Evolutionary conservation across 2,888 invertebrate species (phyloP).

Genomic region (Tenthredo distinguenda): DNA sequence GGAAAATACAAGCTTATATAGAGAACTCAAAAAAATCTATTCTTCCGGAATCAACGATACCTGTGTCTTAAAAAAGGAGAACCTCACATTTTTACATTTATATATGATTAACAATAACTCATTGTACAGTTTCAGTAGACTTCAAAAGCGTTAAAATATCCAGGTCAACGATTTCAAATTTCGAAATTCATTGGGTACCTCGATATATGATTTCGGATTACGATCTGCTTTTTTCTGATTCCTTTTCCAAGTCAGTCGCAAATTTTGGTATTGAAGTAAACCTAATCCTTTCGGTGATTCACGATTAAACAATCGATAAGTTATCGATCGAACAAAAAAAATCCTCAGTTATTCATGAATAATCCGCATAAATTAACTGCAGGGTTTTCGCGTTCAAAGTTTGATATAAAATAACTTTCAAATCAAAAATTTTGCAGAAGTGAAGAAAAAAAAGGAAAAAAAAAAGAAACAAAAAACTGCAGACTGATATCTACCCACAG

Average conservation of each 20-base stretch:
- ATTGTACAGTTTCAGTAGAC: neutral
- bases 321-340: too few relatives aligned
- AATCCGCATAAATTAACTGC: neutral
- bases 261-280: too few relatives aligned
- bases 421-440: neutral
- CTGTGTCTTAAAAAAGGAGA: neutral
- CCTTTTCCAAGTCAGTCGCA: neutral
- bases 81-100: neutral
- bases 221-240: neutral
- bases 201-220: too few relatives aligned
- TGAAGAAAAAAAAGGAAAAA: neutral
- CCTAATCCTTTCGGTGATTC: too few relatives aligned
- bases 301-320: too few relatives aligned
- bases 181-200: neutral
- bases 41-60: neutral
- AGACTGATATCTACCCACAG: neutral
- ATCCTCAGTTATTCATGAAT: neutral
- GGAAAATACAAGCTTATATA: too few relatives aligned
- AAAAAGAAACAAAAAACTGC: neutral
- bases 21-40: too few relatives aligned
- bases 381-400: neutral
- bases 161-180: neutral
- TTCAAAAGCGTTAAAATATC: neutral
- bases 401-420: neutral
- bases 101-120: neutral